Base-by-base conservation (phyloP, 2,797 vertebrate species). In the Zenarchopterus dispar region DNA sequence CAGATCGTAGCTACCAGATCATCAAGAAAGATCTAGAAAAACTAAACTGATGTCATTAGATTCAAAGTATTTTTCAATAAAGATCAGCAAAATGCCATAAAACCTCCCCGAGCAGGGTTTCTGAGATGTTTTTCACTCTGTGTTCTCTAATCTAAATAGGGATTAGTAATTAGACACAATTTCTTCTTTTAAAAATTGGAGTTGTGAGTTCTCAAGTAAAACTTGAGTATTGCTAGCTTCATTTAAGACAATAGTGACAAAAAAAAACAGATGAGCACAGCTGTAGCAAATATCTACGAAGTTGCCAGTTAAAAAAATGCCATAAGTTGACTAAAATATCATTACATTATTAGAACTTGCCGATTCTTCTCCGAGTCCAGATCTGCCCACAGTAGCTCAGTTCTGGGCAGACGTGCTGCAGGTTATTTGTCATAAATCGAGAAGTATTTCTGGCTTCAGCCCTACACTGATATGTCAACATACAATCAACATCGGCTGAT, bases 211-310 rank as follows among this genome's bases (percentile, higher is more conserved):
- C 45, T 72, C 52, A 48, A 41, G 5, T 70, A 53, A 9, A 60
- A 59, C 56, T 53, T 39, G 1, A n/a, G 50, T 76, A 84, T 80
- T 50, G 23, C 56, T 71, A 28, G 45, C 51, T 78, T 66, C 49
- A 52, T 52, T 68, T 44, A 44, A 77, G 21, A 62, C 43, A 57
- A 57, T 59, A 55, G 61, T 71, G 62, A 67, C 56, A 52, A 49
- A 21, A 52, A 49, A 21, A 21, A 69, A 55, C 28, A 77, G 28
- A 88, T 51, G 84, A 90, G 87, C 85, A 89, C 87, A 89, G 70
- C 70, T 43, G 70, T 80, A 89, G 86, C 47, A 57, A 69, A 69
- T 71, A 56, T 55, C 72, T 61, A 52, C 62, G 55, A 48, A 75
- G 59, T 62, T 57, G 39, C 39, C 8, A 3, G 22, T 64, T 49